phyloP scores from a whole-genome alignment of 2,888 invertebrate species.

The Diarsia brunnea region DNA sequence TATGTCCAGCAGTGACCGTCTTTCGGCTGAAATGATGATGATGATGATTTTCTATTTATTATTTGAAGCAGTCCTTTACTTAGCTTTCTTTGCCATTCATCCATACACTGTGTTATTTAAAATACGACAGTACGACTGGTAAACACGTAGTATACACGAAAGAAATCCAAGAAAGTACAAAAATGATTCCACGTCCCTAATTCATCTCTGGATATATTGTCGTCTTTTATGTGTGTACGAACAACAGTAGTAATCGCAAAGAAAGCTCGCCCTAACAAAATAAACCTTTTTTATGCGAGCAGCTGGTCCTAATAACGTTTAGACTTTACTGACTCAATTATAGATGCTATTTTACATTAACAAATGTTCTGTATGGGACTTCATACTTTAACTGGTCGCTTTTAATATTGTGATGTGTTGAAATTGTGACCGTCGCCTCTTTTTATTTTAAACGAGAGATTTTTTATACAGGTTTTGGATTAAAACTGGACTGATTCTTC shows the following conservation, averaged over 20 bases:
- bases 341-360: slow-evolving; percentile 76
- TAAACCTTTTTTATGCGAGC: slow-evolving; percentile 79
- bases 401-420: slow-evolving; percentile 69
- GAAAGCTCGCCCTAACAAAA: slow-evolving; percentile 86
- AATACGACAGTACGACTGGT: neutral
- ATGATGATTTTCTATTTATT: too few relatives aligned
- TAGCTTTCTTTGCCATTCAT: neutral
- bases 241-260: slow-evolving; percentile 86
- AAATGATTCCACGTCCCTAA: slow-evolving; percentile 38
- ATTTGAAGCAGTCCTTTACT: neutral
- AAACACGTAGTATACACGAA: neutral
- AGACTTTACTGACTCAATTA: slow-evolving; percentile 67
- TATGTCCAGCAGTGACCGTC: too few relatives aligned
- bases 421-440: slow-evolving; percentile 73
- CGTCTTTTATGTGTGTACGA: slow-evolving; percentile 81
- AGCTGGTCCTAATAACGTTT: slow-evolving; percentile 68
- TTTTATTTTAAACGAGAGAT: neutral
- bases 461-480: neutral
- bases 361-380: slow-evolving; percentile 62
- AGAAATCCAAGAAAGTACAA: neutral
- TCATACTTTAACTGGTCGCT: slow-evolving; percentile 69
- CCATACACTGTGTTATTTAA: neutral
- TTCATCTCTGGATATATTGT: slow-evolving; percentile 80
- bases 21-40: too few relatives aligned
- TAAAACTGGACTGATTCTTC: neutral